Evolutionary conservation across 2,888 invertebrate genomes (phyloP), one percentile per base, ranked within the genome.

Genomic region (Pharmacophagus antenor): DNA sequence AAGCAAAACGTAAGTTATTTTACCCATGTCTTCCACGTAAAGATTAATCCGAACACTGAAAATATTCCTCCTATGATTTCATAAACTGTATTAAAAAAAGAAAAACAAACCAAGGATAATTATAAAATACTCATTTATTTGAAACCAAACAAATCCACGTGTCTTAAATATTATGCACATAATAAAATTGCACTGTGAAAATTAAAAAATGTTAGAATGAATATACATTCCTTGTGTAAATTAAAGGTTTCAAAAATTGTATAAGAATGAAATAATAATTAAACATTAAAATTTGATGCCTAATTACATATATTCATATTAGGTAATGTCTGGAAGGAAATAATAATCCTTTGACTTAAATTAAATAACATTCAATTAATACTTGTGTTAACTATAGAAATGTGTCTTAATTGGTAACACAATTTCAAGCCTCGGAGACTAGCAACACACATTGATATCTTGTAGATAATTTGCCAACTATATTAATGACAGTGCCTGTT

Each of bases 51-150:
- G 46, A 56, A 46, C 65, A 61, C 65, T 68, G 63, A 65, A 61
- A 66, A 63, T 65, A 66, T 62, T 65, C 69, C 69, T 67, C 63
- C 64, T 67, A 67, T 54, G 37, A 51, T 51, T 37, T 51, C 47
- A 63, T 56, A 64, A 64, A 66, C 63, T 65, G 62, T 65, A 64
- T 64, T 57, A 73, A 77, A 85, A 86, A n/a, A n/a, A 85, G 80
- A 81, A 87, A 88, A 87, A 82, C 80, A 85, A 84, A 87, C 80
- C 80, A 85, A 78, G 70, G 75, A 80, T 83, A 78, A 81, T 82
- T 82, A 83, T 80, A 84, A 83, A 81, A 88, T 82, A 85, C 76
- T 82, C 80, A 75, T 88, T 88, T 88, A 88, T 88, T 88, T 80
- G 74, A 75, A 77, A 77, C 80, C 79, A 76, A 74, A 75, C 76